phyloP scores from a whole-genome alignment of 2,888 invertebrate genomes.

The Xanthorhoe designata region DNA sequence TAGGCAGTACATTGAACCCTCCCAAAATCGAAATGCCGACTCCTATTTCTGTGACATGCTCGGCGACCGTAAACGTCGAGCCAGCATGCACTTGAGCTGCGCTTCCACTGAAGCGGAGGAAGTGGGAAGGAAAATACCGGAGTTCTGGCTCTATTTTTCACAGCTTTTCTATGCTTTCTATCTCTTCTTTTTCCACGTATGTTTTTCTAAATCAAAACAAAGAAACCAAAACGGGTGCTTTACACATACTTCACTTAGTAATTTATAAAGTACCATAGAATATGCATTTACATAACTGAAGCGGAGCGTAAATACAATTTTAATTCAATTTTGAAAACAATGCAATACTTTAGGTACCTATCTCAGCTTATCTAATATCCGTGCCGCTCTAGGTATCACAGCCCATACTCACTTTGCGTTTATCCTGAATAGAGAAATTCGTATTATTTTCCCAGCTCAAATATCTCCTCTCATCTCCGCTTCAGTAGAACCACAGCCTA shows the following conservation, averaged over 20 bases:
- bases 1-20: slow-evolving; percentile 30
- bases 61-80: slow-evolving; percentile 29
- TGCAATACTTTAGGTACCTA: too few relatives aligned
- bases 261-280: too few relatives aligned
- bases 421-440: neutral
- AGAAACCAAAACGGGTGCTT: too few relatives aligned
- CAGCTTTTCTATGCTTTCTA: neutral
- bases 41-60: slow-evolving; percentile 51
- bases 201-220: too few relatives aligned
- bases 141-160: neutral
- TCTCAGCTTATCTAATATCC: too few relatives aligned
- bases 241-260: too few relatives aligned
- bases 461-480: neutral
- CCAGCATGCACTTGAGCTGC: slow-evolving; percentile 42
- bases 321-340: too few relatives aligned
- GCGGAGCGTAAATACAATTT: too few relatives aligned
- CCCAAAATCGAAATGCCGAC: slow-evolving; percentile 38
- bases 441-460: neutral
- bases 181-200: neutral
- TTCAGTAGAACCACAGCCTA: neutral
- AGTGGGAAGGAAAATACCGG: neutral
- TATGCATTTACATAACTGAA: too few relatives aligned
- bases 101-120: neutral
- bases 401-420: too few relatives aligned
- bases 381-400: too few relatives aligned